A percentile compares a stretch with the other conserved stretches of the same genome.
These are phyloP conservation scores for Microctenopoma lineatum DNA, from an alignment of 2,797 vertebrate genomes.

Conservation along the genomic window DNA sequence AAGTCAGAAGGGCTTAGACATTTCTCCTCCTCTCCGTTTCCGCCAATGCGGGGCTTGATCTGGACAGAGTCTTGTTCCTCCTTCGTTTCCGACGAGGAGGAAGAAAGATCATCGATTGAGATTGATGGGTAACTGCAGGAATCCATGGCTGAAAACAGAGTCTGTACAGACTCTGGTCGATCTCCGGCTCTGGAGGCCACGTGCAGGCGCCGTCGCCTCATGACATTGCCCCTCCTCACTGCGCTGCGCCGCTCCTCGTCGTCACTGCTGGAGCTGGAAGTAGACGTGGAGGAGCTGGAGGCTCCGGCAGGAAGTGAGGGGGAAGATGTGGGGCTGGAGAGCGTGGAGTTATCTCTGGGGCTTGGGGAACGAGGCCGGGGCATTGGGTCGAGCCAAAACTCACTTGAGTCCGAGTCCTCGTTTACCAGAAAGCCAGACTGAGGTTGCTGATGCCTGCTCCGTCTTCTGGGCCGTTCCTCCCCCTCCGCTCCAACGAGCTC, in stretches of 20 bases:
- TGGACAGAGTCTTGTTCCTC: constrained; percentile 54
- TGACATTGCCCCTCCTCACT: constrained; percentile 88
- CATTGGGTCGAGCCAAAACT: constrained; percentile 93
- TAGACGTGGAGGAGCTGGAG: constrained; percentile 89
- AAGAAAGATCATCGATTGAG: constrained; percentile 89
- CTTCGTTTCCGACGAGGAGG: constrained; percentile 80
- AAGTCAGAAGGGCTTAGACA: constrained; percentile 68
- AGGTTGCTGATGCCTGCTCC: constrained; percentile 63
- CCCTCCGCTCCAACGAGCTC: constrained; percentile 49
- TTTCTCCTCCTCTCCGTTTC: constrained; percentile 58
- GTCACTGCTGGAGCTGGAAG: constrained; percentile 90
- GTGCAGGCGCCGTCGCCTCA: constrained; percentile 86
- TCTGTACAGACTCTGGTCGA: constrained; percentile 80
- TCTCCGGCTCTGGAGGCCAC: constrained; percentile 83
- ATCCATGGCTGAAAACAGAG: constrained; percentile 89
- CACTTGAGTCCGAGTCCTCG: constrained; percentile 96
- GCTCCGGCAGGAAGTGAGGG: constrained; percentile 84
- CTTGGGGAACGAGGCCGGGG: constrained; percentile 94
- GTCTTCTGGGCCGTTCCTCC: constrained; percentile 83
- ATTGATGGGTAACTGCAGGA: constrained; percentile 93
- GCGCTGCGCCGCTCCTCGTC: constrained; percentile 87
- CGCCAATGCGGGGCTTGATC: constrained; percentile 35
- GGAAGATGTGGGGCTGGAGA: constrained; percentile 88
- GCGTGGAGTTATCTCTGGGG: constrained; percentile 90
- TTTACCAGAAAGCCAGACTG: constrained; percentile 92